Evolutionary conservation across 2,113 vertebrate genomes (phyloP).

Genomic region (Motacilla alba): DNA sequence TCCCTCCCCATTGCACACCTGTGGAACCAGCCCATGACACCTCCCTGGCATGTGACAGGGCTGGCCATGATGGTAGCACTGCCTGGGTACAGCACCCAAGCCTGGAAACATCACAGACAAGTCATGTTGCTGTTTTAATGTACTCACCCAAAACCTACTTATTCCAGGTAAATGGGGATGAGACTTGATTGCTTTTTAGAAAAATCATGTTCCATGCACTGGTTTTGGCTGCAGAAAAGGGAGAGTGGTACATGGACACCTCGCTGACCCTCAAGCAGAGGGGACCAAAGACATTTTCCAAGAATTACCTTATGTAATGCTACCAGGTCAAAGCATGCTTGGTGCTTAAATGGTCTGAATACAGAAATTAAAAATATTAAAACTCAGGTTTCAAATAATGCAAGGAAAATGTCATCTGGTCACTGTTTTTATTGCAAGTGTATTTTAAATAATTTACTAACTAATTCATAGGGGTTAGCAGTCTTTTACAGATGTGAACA

Average conservation of each 20-base stretch:
- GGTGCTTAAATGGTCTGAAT: neutral
- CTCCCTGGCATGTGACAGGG: rapidly evolving
- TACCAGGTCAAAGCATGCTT: neutral
- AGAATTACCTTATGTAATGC: rapidly evolving
- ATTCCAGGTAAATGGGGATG: neutral
- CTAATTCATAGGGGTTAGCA: neutral
- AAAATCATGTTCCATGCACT: neutral
- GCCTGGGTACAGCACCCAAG: neutral
- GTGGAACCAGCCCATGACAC: neutral
- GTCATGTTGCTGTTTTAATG: neutral
- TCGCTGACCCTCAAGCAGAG: neutral
- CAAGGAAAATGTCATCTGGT: neutral
- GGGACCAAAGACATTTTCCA: neutral
- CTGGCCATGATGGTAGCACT: neutral
- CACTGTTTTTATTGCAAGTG: neutral
- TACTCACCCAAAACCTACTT: neutral
- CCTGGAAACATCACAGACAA: neutral
- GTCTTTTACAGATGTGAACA: neutral
- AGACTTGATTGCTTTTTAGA: neutral
- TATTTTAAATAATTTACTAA: neutral
- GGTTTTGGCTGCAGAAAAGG: neutral
- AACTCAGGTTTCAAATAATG: neutral
- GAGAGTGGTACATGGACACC: neutral
- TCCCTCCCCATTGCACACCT: neutral
- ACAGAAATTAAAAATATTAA: neutral